A percentile compares a stretch with the other conserved stretches of the same genome.
These are phyloP conservation scores for Aricia artaxerxes DNA, from an alignment of 2,888 invertebrate species.

Conservation along the genomic window DNA sequence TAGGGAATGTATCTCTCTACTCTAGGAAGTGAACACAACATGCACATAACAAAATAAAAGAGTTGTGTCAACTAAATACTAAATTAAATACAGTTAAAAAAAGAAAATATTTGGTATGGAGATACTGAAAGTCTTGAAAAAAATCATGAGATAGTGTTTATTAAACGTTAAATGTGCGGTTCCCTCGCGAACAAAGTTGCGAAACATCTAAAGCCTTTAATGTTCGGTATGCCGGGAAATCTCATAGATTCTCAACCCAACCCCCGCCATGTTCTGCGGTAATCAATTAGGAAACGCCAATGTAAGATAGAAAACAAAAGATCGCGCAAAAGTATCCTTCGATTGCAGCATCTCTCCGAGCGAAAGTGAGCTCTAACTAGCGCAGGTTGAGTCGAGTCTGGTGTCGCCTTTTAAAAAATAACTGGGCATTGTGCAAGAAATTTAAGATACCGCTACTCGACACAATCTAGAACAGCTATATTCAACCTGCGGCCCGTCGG, in stretches of 20 bases:
- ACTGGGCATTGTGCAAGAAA: slow-evolving; percentile 21
- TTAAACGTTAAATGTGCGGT: neutral
- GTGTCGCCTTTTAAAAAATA: neutral
- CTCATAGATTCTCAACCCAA: neutral
- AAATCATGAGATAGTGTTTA: no score
- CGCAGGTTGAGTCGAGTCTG: neutral
- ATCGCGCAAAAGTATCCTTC: slow-evolving; percentile 3
- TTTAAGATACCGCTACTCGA: slow-evolving; percentile 26
- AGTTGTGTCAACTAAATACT: no score
- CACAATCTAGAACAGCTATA: neutral
- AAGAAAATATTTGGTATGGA: neutral
- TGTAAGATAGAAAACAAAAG: slow-evolving; percentile 11
- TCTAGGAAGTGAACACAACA: no score
- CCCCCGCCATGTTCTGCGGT: neutral
- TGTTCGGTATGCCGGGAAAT: neutral
- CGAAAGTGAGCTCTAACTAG: neutral
- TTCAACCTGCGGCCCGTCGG: no score
- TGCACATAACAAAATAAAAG: no score
- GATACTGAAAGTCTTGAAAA: no score
- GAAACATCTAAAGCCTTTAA: neutral
- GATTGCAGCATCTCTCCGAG: neutral
- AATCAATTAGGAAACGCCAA: slow-evolving; percentile 11
- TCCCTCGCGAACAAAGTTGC: neutral
- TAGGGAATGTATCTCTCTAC: no score
- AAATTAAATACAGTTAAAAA: no score